phyloP scores from a whole-genome alignment of 2,888 invertebrate species.

The Orthosia gracilis region DNA sequence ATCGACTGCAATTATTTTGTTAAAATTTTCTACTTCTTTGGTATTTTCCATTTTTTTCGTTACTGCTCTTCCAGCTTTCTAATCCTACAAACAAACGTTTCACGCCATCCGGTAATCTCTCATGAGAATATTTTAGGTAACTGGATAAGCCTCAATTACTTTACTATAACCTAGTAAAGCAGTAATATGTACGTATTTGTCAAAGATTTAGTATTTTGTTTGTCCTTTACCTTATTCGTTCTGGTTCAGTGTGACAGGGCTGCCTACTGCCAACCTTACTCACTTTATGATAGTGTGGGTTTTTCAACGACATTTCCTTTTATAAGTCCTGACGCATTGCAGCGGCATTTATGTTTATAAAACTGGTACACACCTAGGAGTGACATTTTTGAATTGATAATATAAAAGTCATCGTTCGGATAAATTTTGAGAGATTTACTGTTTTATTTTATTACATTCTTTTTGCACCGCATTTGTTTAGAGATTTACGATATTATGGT shows the following conservation, averaged over 20 bases:
- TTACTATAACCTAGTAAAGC: not conserved
- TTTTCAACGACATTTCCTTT: constrained; percentile 40
- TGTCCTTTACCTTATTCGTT: constrained; percentile 33
- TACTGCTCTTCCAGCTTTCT: not conserved
- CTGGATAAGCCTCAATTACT: not conserved
- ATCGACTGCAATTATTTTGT: not conserved
- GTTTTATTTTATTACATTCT: constrained; percentile 37
- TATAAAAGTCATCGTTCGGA: constrained; percentile 16
- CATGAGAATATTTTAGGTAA: too few species aligned
- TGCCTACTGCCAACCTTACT: constrained; percentile 31
- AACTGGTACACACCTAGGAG: constrained; percentile 38
- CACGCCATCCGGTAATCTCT: too few species aligned
- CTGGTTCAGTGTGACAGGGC: constrained; percentile 29
- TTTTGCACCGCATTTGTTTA: constrained; percentile 9
- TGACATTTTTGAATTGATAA: constrained; percentile 25
- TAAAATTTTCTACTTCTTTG: not conserved
- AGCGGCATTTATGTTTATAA: constrained; percentile 32
- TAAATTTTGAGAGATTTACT: constrained; percentile 34
- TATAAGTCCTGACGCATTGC: constrained; percentile 45
- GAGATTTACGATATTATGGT: constrained; percentile 13
- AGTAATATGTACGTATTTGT: constrained; percentile 2
- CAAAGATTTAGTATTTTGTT: constrained; percentile 21
- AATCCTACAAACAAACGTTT: too few species aligned
- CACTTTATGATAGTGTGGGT: constrained; percentile 46
- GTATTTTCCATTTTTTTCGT: not conserved